Base-by-base conservation (phyloP, 2,797 vertebrate species). In the Eremophila alpestris region DNA sequence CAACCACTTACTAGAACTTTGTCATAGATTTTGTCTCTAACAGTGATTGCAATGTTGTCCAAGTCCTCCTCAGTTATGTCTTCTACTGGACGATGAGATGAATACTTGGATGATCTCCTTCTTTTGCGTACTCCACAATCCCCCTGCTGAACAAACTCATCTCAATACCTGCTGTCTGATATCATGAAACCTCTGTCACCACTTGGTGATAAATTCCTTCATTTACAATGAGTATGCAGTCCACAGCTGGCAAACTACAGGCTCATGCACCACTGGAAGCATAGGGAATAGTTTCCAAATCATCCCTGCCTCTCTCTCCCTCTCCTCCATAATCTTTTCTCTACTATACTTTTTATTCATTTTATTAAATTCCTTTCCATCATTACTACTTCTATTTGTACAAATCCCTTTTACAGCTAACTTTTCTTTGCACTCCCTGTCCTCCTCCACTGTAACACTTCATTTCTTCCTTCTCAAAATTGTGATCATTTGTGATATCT, bases 1-100 rank as follows among this genome's bases (percentile, higher is more conserved):
- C 18, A 69, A 32, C 6, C 45, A 94, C 98, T 97, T 97, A 99
- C 99, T 43, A 98, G 96, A 68, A 99, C 98, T 96, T 99, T 99
- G 97, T 99, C 98, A 52, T 99, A 99, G 96, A 99, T 98, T 97
- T 99, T 99, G 97, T 99, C 99, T 97, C 99, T 99, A 96, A 98
- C 97, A 18, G 98, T 98, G 59, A 98, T 93, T 4, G 99, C 99
- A 41, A 99, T 97, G 74, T 99, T 99, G 73, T 98, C 98, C 96
- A 99, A 96, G 54, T 99, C 99, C 73, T 99, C 99, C 55, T 98
- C 93, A 1, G 99, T 99, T 96, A 99, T 99, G 51, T 99, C 99
- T 6, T 99, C 98, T 5, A 99, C 99, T 0, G 98, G 96, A 69
- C 97, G 98, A 41, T 97, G 96, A 34, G 96, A 96, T 2, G 96